phyloP scores from a whole-genome alignment of 2,113 vertebrate species.

The Coryphaenoides rupestris region DNA sequence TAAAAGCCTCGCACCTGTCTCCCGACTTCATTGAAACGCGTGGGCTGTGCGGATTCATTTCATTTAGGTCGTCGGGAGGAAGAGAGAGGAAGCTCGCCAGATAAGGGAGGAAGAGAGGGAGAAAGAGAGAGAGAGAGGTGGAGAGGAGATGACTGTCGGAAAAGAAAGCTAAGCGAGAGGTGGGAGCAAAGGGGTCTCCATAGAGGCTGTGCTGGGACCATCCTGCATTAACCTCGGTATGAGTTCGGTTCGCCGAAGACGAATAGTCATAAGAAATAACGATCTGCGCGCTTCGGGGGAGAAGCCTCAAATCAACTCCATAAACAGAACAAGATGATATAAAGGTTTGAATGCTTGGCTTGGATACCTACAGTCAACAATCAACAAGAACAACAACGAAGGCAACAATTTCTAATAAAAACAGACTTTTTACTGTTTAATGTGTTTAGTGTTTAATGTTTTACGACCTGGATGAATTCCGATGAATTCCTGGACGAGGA shows the following conservation, averaged over 20 bases:
- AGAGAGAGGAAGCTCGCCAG: slow-evolving; percentile 1
- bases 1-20: slow-evolving; percentile 46
- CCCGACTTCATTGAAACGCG: slow-evolving; percentile 49
- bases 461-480: too few species aligned
- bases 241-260: slow-evolving; percentile 9
- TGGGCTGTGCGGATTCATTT: slow-evolving; percentile 47
- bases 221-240: slow-evolving; percentile 31
- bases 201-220: slow-evolving; percentile 21
- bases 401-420: too few species aligned
- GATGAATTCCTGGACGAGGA: too few species aligned
- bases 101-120: too few species aligned
- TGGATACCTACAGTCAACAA: not conserved
- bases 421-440: too few species aligned
- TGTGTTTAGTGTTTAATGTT: too few species aligned
- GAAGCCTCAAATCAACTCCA: not conserved
- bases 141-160: too few species aligned
- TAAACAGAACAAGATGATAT: not conserved
- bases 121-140: too few species aligned
- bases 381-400: too few species aligned
- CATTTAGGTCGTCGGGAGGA: slow-evolving; percentile 28
- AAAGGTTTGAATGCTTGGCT: not conserved
- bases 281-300: not conserved
- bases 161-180: too few species aligned
- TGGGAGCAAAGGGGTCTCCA: slow-evolving; percentile 8
- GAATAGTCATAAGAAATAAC: too few species aligned